Conservation (phyloP, 2,888 invertebrate species). For the Cheilosia pagana region DNA sequence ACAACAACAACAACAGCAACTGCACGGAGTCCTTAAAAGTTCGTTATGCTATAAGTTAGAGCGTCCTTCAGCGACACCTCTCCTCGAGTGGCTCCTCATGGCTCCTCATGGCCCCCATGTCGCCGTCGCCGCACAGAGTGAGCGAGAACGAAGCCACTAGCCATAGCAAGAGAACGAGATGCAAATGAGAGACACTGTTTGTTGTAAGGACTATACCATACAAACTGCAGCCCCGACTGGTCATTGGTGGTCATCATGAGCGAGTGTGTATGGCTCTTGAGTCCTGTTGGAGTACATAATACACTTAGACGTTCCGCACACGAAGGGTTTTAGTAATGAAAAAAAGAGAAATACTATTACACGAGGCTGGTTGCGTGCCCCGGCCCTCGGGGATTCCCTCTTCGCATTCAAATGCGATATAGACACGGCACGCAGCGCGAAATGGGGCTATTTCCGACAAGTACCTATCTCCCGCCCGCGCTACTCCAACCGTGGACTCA, state of each 20-base stretch:
- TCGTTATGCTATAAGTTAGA: constrained; percentile 76
- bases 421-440: constrained; percentile 65
- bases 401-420: constrained; percentile 53
- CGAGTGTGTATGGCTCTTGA: constrained; percentile 72
- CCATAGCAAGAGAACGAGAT: constrained; percentile 38
- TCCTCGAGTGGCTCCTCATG: constrained; percentile 70
- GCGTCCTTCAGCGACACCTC: constrained; percentile 76
- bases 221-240: constrained; percentile 32
- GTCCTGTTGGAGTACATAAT: constrained; percentile 73
- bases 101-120: no score
- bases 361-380: constrained; percentile 25
- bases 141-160: constrained; percentile 56
- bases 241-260: constrained; percentile 63
- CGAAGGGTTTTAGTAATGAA: constrained; percentile 28
- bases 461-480: constrained; percentile 8
- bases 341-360: constrained; percentile 61
- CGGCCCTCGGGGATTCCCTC: constrained; percentile 53
- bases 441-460: constrained; percentile 65
- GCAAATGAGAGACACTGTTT: constrained; percentile 65
- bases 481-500: constrained; percentile 51
- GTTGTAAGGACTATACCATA: constrained; percentile 45
- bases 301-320: constrained; percentile 70
- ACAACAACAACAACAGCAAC: constrained; percentile 13
- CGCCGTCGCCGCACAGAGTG: constrained; percentile 8
- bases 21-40: constrained; percentile 71